Percentiles rank a stretch among this genome's conserved stretches.
phyloP scores from a whole-genome alignment of 2,113 vertebrate genomes.

The Halichoerus grypus region DNA sequence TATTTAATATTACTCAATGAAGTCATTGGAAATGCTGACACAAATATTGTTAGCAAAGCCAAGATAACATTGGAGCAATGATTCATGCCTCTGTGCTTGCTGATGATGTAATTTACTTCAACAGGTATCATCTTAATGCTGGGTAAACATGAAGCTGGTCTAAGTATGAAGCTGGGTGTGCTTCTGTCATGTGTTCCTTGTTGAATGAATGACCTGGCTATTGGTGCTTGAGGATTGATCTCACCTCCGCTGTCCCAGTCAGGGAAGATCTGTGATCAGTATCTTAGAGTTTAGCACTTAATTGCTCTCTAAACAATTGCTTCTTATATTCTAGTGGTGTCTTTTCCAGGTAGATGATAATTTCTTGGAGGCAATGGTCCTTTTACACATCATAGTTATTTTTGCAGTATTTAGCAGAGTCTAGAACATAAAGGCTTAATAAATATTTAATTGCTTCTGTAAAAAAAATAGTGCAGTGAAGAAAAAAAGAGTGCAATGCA shows the following conservation, averaged over 20 bases:
- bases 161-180: neutral
- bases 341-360: neutral
- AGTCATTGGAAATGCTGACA: neutral
- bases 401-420: constrained; percentile 11
- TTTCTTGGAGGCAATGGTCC: neutral
- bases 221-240: neutral
- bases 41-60: neutral
- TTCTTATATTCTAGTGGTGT: neutral
- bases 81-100: neutral
- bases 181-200: neutral
- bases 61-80: neutral
- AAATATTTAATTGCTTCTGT: constrained; percentile 47
- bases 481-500: neutral
- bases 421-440: neutral
- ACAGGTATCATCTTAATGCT: neutral
- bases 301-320: neutral
- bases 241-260: neutral
- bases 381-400: constrained; percentile 43
- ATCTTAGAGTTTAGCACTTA: neutral
- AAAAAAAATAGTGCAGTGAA: neutral
- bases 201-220: neutral
- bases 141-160: neutral
- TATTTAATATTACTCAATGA: neutral
- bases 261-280: neutral
- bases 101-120: neutral